These are phyloP conservation scores for Turnix velox DNA, from an alignment of 2,113 vertebrate genomes.

Conservation along the genomic window DNA sequence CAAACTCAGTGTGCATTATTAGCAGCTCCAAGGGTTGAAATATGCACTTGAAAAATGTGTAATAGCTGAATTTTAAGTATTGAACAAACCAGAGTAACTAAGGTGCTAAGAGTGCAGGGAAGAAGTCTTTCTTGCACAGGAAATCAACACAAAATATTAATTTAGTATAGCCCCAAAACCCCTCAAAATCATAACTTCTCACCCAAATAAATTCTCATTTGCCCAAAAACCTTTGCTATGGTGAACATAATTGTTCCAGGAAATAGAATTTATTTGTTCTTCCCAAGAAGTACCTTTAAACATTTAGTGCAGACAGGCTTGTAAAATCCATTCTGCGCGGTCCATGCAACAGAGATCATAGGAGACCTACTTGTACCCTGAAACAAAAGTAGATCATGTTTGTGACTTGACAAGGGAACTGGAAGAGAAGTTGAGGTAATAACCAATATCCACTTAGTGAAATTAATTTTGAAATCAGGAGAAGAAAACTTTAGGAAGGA, in stretches of 20 bases:
- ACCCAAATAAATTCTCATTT: no score
- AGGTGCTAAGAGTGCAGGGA: not conserved
- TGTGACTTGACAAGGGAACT: not conserved
- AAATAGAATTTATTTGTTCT: not conserved
- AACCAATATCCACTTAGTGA: not conserved
- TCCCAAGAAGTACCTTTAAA: not conserved
- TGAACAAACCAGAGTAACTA: not conserved
- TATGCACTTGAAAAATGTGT: not conserved
- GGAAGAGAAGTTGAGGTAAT: not conserved
- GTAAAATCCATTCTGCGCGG: not conserved
- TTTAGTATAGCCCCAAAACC: not conserved
- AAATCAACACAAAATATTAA: not conserved
- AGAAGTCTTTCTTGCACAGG: not conserved
- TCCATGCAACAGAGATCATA: no score
- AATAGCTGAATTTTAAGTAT: not conserved
- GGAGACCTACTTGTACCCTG: not conserved
- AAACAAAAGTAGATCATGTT: not conserved
- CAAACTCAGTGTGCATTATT: not conserved
- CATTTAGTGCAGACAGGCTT: not conserved
- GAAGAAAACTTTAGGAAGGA: not conserved
- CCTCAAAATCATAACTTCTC: not conserved
- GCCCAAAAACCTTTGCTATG: not conserved
- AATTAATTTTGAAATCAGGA: not conserved
- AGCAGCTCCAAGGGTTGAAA: not conserved
- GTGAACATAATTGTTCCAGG: not conserved